These are phyloP conservation scores for Lithophane leautieri DNA, from an alignment of 2,888 invertebrate species.

Conservation along the genomic window DNA sequence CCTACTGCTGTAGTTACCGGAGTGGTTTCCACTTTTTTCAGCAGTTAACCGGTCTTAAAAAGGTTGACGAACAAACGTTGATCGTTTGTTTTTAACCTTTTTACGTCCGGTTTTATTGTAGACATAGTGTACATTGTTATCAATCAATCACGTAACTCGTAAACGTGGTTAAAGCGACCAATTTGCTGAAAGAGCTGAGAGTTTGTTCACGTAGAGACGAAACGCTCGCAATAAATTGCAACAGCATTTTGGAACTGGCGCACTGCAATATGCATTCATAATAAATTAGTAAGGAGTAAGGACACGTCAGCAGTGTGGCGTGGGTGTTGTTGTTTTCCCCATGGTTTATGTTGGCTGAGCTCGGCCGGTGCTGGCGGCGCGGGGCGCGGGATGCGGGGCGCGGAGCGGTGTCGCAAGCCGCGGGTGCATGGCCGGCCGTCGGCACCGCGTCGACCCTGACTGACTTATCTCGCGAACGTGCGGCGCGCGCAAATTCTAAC, in stretches of 20 bases:
- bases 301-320: constrained; percentile 74
- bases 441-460: constrained; percentile 90
- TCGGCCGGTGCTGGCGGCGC: constrained; percentile 65
- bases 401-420: constrained; percentile 82
- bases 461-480: constrained; percentile 90
- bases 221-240: constrained; percentile 68
- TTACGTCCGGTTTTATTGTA: constrained; percentile 38
- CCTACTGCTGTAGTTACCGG: constrained; percentile 27
- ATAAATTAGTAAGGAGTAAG: constrained; percentile 75
- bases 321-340: constrained; percentile 82
- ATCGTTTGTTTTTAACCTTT: constrained; percentile 36
- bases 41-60: constrained; percentile 23
- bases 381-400: constrained; percentile 62
- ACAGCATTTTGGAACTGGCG: constrained; percentile 71
- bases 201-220: constrained; percentile 46
- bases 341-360: constrained; percentile 74
- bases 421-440: constrained; percentile 90
- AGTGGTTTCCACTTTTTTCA: constrained; percentile 49
- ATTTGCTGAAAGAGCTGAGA: constrained; percentile 47
- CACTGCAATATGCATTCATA: constrained; percentile 76
- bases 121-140: constrained; percentile 35
- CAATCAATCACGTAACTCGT: constrained; percentile 44
- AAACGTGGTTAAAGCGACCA: constrained; percentile 36
- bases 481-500: constrained; percentile 89
- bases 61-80: background rate